Base-by-base conservation (phyloP, 2,797 vertebrate genomes). In the Parauchenoglanis ngamensis region DNA sequence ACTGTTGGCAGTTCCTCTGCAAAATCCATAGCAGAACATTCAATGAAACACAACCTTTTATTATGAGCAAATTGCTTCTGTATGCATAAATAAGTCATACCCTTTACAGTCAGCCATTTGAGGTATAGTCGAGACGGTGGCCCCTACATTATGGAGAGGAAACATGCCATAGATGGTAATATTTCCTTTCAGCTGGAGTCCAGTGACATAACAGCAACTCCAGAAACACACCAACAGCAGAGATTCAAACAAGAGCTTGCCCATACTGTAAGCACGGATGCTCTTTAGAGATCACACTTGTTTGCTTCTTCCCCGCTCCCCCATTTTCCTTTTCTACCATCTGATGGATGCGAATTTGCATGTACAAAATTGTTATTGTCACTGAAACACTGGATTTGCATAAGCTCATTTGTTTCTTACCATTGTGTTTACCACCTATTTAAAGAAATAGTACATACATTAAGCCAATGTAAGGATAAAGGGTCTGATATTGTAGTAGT, bases 141-240 rank as follows among this genome's bases (percentile, higher is more conserved):
- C 1, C 0, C 86, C 35, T 10, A 87, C 77, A 81, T 94, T 86
- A 88, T 96, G 96, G 35, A 98, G 93, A 52, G 95, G 93, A 85
- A 97, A 97, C 82, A 97, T 91, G 2, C 97, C 96, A 21, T 95
- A 92, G 0, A 97, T 92, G 85, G 93, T 89, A 86, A 95, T 95
- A 89, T 97, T 92, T 0, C 96, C 97, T 0, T 91, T 85, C 83
- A 95, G 90, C 49, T 92, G 91, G 91, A 97, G 94, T 11, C 93
- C 94, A 25, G 88, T 76, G 12, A 90, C 88, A n/a, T 90, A 83
- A 76, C 85, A 93, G 85, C 76, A 88, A 70, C 85, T 73, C 83
- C 91, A 94, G 35, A 65, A n/a, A 91, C 8, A 94, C 72, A 52
- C 88, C 85, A 81, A 89, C 61, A 90, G 77, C 56, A 67, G 35